Evolutionary conservation across 1,140 invertebrate genomes (phyloP), one percentile per base, ranked within the genome.

Genomic region (Zeugodacus cucurbitae): DNA sequence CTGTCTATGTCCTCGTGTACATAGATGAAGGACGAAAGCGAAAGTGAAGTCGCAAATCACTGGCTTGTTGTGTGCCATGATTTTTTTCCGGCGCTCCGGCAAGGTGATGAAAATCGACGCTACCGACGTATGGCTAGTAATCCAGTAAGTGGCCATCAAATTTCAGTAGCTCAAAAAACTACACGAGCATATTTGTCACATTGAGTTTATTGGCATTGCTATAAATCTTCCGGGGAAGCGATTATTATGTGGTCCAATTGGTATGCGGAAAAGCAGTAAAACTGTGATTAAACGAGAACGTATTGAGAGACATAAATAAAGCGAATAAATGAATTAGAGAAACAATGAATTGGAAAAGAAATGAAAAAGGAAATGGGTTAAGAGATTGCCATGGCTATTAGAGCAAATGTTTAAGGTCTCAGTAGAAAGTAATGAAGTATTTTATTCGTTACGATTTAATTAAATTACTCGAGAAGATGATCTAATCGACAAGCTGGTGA

Each of bases 1-100:
- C 2, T 48, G 8, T 22, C 41, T 14, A 82, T 10, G 41, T 48
- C 26, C 37, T 54, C 5, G 2, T 10, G 22, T 4, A 17, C 4
- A 1, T 5, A 2, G 48, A 41, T 41, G 41, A 82, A 54, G 44
- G 22, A 82, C 74, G 7, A 44, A 48, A 82, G 14, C 4, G 74
- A 82, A 82, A 82, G 74, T 82, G n/a, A 14, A 29, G 74, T 41
- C 17, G 41, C 29, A 82, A 82, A 82, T 82, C 74, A 82, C 74
- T 54, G 22, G 5, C 74, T 82, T 82, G 74, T 82, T 82, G 37
- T 48, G 37, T 11, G 74, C 41, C 41, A 48, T 22, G 44, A 22
- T 26, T 44, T 48, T 78, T 78, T 82, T 82, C 1, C 37, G 70
- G 4, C n/a, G 3, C 41, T 3, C n/a, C n/a, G n/a, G 37, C 20